Percentiles rank a stretch among this genome's conserved stretches.
phyloP scores from a whole-genome alignment of 2,888 invertebrate genomes.

The Tridacna gigas region DNA sequence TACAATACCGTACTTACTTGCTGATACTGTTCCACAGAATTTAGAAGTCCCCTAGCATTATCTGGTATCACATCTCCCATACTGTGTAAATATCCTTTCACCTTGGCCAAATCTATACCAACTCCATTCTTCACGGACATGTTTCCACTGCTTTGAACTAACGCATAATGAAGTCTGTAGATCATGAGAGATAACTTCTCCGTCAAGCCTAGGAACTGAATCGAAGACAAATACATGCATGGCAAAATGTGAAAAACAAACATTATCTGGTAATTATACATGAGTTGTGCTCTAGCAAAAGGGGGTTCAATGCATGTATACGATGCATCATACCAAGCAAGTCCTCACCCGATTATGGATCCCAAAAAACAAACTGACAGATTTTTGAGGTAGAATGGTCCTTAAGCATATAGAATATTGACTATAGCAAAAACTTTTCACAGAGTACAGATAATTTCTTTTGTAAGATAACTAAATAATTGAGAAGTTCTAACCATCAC shows the following conservation, averaged over 20 bases:
- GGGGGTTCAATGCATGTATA: no score
- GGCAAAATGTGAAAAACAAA: neutral
- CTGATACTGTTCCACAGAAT: constrained; percentile 67
- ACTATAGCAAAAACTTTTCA: no score
- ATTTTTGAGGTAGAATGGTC: no score
- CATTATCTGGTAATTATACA: neutral
- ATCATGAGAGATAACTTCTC: constrained; percentile 40
- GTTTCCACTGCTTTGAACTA: constrained; percentile 26
- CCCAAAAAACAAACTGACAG: no score
- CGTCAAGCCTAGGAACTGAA: constrained; percentile 62
- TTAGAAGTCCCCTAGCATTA: constrained; percentile 53
- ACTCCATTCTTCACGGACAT: neutral
- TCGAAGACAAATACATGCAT: constrained; percentile 1
- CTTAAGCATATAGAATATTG: no score
- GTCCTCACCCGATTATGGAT: no score
- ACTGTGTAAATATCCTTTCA: constrained; percentile 57
- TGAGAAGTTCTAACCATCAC: no score
- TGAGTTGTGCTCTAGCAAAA: no score
- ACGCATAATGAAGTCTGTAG: constrained; percentile 40
- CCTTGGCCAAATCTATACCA: constrained; percentile 53
- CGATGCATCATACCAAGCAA: no score
- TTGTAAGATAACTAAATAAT: no score
- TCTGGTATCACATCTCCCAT: constrained; percentile 61
- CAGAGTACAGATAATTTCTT: no score
- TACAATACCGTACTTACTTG: constrained; percentile 39